Evolutionary conservation across 2,888 invertebrate genomes (phyloP), one percentile per base, ranked within the genome.

Genomic region (Cynaeus angustus): DNA sequence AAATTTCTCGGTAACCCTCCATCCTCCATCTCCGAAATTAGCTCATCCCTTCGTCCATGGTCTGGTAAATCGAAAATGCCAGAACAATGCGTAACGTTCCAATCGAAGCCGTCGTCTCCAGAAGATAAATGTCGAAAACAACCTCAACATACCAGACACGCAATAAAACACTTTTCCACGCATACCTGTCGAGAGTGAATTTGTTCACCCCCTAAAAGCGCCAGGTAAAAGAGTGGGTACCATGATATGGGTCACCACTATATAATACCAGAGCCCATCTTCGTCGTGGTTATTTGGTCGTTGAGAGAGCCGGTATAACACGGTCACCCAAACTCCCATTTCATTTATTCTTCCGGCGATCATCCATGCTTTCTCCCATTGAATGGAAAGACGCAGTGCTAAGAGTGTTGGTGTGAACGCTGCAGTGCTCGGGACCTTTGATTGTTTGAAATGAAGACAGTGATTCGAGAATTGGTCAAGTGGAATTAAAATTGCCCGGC

Each of bases 251-350:
- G 82, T 82, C 82, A 81, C 43, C 50, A 72, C 79, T 83, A 83
- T 83, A 83, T 79, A 83, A 78, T 78, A 77, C 77, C 78, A 72
- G 72, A 75, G 72, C 71, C 73, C 75, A 77, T 77, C 77, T 78
- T 80, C 76, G 76, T 79, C 78, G 73, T 77, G 76, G 78, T 77
- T 82, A 81, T 82, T 83, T 82, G 80, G 77, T 76, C 69, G 76
- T 75, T 74, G 75, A 72, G 75, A 73, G 78, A 77, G 79, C 74
- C 80, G 79, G 81, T 82, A 83, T 77, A 81, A 82, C 81, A 82
- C 82, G 81, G 82, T 81, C 81, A 80, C 50, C 62, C 75, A 74
- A 71, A 72, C 70, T 66, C 70, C 76, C 77, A 74, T 78, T 78
- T 79, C 79, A 78, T 78, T 79, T 56, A 21, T 65, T 77, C 77